Conservation (phyloP, 2,888 invertebrate genomes). For the Chloroclysta siterata region DNA sequence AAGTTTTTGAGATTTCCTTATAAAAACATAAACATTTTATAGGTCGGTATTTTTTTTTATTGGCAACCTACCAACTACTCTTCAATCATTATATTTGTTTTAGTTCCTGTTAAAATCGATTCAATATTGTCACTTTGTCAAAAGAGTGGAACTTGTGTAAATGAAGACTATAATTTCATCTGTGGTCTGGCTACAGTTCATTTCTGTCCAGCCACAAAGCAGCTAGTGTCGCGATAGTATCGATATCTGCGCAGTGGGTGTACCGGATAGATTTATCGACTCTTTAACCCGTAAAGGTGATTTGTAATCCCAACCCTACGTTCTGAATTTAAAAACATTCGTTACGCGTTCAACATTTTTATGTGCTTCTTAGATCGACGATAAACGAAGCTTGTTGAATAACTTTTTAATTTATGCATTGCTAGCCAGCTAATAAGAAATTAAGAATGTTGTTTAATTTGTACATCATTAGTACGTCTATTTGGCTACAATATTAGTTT, state of each 20-base stretch:
- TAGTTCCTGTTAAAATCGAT: no score
- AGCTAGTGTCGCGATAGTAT: slow-evolving; percentile 68
- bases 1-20: no score
- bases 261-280: slow-evolving; percentile 73
- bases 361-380: slow-evolving; percentile 33
- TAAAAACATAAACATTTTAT: no score
- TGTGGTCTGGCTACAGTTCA: slow-evolving; percentile 60
- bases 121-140: no score
- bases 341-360: slow-evolving; percentile 40
- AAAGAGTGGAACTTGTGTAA: slow-evolving; percentile 6
- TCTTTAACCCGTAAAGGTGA: slow-evolving; percentile 73
- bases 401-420: slow-evolving; percentile 23
- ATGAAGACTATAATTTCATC: neutral
- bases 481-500: no score
- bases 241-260: slow-evolving; percentile 66
- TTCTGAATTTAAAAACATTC: slow-evolving; percentile 50
- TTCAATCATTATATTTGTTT: no score
- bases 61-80: no score
- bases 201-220: slow-evolving; percentile 64
- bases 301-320: slow-evolving; percentile 64
- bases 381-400: slow-evolving; percentile 21
- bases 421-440: neutral
- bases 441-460: neutral
- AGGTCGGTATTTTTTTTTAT: no score
- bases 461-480: neutral